Evolutionary conservation across 2,113 vertebrate genomes (phyloP).

Genomic region (Rynchops niger): DNA sequence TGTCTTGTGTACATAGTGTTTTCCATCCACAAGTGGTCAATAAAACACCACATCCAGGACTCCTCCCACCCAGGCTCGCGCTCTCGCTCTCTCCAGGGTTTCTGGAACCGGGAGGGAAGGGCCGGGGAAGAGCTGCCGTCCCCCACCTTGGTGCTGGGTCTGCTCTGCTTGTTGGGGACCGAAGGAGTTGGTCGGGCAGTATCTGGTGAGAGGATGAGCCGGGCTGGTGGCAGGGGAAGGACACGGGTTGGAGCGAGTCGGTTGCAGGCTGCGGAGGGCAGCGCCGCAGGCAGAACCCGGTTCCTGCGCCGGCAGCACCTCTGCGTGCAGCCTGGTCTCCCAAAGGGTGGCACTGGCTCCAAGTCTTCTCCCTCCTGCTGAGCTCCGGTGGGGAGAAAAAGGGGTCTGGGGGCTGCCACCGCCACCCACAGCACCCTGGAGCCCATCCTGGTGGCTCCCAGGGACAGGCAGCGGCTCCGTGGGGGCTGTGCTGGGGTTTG

Average conservation of each 20-base stretch:
- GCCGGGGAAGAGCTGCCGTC: rapidly evolving
- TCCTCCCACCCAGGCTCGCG: rapidly evolving
- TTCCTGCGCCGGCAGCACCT: too few species aligned
- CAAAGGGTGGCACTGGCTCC: not conserved
- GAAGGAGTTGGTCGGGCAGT: rapidly evolving
- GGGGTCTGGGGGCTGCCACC: not conserved
- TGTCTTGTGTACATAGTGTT: not conserved
- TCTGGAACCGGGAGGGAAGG: rapidly evolving
- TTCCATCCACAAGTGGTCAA: not conserved
- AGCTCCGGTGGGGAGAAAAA: not conserved
- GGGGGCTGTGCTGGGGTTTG: rapidly evolving
- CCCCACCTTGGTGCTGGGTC: rapidly evolving
- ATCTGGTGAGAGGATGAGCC: rapidly evolving
- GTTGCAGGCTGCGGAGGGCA: not conserved
- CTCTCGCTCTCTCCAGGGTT: not conserved
- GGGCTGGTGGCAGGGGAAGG: too few species aligned
- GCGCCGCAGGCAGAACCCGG: not conserved
- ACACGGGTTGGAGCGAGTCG: rapidly evolving
- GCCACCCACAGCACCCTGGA: not conserved
- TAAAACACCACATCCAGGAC: not conserved
- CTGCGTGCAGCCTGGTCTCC: not conserved
- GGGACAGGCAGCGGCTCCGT: not conserved
- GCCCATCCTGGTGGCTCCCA: not conserved
- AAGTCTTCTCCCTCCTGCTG: not conserved
- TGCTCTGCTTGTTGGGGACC: too few species aligned